Evolutionary conservation across 2,113 vertebrate species (phyloP).

Genomic region (Callaeas wilsoni): DNA sequence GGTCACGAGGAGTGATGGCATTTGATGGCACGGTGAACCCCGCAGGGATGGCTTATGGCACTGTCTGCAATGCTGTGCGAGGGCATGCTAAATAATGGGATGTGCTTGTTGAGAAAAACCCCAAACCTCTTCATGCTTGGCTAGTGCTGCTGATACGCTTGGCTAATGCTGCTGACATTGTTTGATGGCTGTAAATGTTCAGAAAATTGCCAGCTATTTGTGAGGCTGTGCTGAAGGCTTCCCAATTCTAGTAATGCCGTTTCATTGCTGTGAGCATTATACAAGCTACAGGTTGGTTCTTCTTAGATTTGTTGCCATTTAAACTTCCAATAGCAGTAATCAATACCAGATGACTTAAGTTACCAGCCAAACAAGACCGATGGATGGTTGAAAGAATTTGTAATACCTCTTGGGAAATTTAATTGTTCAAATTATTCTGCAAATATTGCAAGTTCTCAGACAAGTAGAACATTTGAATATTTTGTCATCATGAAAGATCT

Average conservation of each 20-base stretch:
- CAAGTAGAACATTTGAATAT: not conserved
- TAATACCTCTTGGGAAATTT: not conserved
- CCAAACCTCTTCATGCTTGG: not conserved
- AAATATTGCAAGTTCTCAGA: not conserved
- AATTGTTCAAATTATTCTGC: not conserved
- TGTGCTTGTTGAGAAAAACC: not conserved
- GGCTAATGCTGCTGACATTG: not conserved
- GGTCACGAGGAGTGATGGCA: not conserved
- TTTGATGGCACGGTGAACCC: not conserved
- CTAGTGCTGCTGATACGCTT: not conserved
- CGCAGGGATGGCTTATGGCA: not conserved
- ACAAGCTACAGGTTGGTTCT: not conserved
- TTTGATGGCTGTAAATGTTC: not conserved
- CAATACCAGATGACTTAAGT: not conserved
- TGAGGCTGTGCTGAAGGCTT: not conserved
- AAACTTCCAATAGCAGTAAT: not conserved
- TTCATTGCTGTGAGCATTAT: not conserved
- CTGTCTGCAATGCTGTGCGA: fast-evolving
- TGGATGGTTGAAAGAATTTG: not conserved
- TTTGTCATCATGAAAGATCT: not conserved
- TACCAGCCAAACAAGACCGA: not conserved
- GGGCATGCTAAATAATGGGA: fast-evolving
- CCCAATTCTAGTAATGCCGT: not conserved
- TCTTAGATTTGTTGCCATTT: not conserved
- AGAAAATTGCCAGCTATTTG: not conserved